Evolutionary conservation across 2,797 vertebrate species (phyloP).

Genomic region (Smutsia gigantea): DNA sequence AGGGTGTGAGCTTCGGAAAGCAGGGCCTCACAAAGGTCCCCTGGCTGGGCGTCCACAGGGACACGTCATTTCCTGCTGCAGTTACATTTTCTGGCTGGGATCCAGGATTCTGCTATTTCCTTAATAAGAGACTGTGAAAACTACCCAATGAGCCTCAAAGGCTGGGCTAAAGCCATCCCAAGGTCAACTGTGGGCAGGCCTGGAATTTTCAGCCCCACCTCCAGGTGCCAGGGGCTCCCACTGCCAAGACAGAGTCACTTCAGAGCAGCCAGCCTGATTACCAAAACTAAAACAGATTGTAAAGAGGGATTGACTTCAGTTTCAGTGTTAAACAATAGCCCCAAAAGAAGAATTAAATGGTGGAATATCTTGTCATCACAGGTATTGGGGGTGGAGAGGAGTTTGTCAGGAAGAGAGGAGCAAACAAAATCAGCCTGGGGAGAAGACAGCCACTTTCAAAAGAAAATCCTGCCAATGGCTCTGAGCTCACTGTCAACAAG

Average conservation of each 20-base stretch:
- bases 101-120: conserved; percentile 61
- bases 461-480: neutral
- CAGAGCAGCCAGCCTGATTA: conserved; percentile 71
- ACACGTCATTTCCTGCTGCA: conserved; percentile 20
- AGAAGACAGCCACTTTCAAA: neutral
- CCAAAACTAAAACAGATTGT: conserved; percentile 58
- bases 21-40: neutral
- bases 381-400: conserved; percentile 31
- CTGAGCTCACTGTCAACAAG: neutral
- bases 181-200: conserved; percentile 74
- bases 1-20: neutral
- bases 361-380: conserved; percentile 61
- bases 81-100: neutral
- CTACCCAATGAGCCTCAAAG: conserved; percentile 1
- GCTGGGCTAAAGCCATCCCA: conserved; percentile 44
- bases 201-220: conserved; percentile 66
- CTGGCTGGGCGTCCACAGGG: rapidly evolving
- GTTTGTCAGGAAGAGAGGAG: neutral
- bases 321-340: conserved; percentile 60
- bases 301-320: conserved; percentile 70
- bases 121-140: conserved; percentile 65
- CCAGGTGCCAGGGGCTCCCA: conserved; percentile 65
- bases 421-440: neutral
- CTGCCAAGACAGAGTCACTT: conserved; percentile 63
- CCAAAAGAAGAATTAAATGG: conserved; percentile 65